Percentiles rank a stretch among this genome's conserved stretches.
Conservation (phyloP, 2,797 vertebrate genomes). For the Gallirallus australis region DNA sequence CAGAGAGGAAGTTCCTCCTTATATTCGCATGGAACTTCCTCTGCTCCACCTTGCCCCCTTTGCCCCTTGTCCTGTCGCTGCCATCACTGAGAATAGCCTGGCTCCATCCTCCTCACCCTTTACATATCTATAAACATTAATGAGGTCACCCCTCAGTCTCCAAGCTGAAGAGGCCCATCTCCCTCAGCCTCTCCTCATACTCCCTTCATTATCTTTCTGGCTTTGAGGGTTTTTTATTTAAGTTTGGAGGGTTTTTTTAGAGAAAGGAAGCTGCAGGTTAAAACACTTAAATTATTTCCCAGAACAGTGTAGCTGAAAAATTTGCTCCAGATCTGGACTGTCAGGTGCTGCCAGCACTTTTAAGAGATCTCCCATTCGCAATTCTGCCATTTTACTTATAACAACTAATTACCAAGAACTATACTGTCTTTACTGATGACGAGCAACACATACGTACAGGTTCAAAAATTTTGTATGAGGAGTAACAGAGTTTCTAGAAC, state of each 20-base stretch:
- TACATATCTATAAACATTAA: too few relatives aligned
- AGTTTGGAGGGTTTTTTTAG: neutral
- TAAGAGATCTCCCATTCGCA: neutral
- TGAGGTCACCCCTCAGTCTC: too few relatives aligned
- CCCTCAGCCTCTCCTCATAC: too few relatives aligned
- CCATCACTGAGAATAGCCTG: too few relatives aligned
- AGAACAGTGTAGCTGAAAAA: neutral
- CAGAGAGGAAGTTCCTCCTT: too few relatives aligned
- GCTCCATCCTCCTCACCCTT: too few relatives aligned
- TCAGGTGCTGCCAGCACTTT: neutral
- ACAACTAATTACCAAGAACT: neutral
- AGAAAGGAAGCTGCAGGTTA: neutral
- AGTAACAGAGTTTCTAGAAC: neutral
- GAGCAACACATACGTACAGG: rapidly evolving
- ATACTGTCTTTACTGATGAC: neutral
- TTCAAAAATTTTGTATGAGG: neutral
- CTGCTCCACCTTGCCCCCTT: too few relatives aligned
- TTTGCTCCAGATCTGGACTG: neutral
- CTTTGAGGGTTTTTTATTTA: neutral
- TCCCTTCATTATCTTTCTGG: neutral
- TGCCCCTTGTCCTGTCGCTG: too few relatives aligned
- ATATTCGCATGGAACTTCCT: too few relatives aligned
- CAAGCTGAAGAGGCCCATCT: too few relatives aligned
- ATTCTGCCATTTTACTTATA: neutral
- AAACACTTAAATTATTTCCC: neutral